Evolutionary conservation across 2,113 vertebrate species (phyloP).

Genomic region (Okapia johnstoni): DNA sequence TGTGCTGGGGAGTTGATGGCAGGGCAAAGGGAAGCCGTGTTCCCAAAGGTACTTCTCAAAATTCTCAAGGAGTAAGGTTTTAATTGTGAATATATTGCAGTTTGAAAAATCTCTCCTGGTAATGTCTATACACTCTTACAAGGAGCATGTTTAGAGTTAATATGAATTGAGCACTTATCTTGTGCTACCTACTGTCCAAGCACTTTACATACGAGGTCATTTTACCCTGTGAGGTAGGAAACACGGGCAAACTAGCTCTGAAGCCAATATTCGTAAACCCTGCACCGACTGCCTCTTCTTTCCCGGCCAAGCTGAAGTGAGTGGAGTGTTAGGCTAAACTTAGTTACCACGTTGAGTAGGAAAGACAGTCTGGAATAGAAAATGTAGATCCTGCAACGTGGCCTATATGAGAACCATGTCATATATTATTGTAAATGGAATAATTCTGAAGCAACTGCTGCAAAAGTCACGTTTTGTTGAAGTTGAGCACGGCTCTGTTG

Average conservation of each 20-base stretch:
- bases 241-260: not conserved
- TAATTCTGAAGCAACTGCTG: not conserved
- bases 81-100: not conserved
- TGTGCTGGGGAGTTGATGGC: not conserved
- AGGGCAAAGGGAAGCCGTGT: not conserved
- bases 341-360: not conserved
- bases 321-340: not conserved
- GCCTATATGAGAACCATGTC: not conserved
- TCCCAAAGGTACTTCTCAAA: not conserved
- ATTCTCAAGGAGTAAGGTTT: not conserved
- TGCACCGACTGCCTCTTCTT: not conserved
- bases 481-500: not conserved
- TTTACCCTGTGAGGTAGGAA: not conserved
- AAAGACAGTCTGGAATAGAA: not conserved
- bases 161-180: not conserved
- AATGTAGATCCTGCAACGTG: too few species aligned
- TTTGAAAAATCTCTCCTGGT: not conserved
- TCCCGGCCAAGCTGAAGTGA: not conserved
- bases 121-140: not conserved
- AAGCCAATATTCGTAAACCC: not conserved
- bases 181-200: not conserved
- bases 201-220: not conserved
- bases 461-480: not conserved
- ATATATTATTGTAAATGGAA: not conserved
- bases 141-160: not conserved